Evolutionary conservation across 2,888 invertebrate species (phyloP).

Genomic region (Spicauda simplicius): DNA sequence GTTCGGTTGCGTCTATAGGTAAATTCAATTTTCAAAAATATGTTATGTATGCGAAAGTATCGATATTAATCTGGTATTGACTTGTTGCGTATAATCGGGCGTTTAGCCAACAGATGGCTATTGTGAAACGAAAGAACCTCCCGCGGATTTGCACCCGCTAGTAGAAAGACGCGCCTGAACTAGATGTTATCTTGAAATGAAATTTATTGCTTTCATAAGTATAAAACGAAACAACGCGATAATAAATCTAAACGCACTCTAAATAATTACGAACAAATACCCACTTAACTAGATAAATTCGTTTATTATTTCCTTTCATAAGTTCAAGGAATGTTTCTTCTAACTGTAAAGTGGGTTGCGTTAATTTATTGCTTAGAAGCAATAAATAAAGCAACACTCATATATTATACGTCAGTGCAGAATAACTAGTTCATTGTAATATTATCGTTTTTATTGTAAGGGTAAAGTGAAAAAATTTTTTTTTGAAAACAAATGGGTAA

Average conservation of each 20-base stretch:
- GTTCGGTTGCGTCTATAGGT: no score
- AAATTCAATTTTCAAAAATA: no score
- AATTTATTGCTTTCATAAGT: constrained; percentile 35
- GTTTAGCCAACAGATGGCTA: constrained; percentile 40
- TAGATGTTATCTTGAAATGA: constrained; percentile 27
- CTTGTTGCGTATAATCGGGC: no score
- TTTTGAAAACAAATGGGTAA: no score
- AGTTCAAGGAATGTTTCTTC: background rate
- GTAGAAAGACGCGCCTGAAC: constrained; percentile 27
- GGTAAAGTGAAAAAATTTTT: background rate
- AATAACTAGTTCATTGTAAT: background rate
- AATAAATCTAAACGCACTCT: constrained; percentile 30
- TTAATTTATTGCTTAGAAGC: constrained; percentile 1
- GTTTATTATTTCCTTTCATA: constrained; percentile 11
- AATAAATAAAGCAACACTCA: background rate
- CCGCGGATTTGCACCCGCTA: constrained; percentile 57
- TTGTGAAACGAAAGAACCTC: constrained; percentile 59
- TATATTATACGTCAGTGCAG: background rate
- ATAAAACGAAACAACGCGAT: constrained; percentile 28
- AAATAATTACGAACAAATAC: constrained; percentile 25
- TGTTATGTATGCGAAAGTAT: no score
- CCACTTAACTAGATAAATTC: constrained; percentile 23
- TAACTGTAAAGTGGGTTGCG: background rate
- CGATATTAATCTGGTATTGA: no score
- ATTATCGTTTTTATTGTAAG: background rate